Percentiles rank a stretch among this genome's conserved stretches.
Conservation (phyloP, 2,797 vertebrate species). For the Lutjanus argentimaculatus region DNA sequence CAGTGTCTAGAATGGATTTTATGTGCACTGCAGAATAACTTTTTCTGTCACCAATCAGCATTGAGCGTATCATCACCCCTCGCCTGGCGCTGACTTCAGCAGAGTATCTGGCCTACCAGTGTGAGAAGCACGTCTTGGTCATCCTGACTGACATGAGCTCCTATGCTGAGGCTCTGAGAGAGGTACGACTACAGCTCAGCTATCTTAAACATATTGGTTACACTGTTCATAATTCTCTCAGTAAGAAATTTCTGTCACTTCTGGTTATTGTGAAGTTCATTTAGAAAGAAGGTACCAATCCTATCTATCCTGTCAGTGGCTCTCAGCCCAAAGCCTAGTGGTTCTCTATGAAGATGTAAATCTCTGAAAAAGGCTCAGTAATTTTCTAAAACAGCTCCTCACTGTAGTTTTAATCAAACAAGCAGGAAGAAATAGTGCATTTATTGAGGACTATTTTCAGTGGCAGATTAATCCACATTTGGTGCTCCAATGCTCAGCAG, state of each 20-base stretch:
- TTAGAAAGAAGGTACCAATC: background rate
- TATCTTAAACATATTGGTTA: background rate
- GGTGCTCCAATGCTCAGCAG: too few species aligned
- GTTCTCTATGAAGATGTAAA: too few species aligned
- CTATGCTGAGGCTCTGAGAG: slow-evolving; percentile 87
- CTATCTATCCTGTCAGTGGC: background rate
- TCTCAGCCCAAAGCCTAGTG: too few species aligned
- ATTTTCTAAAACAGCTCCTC: too few species aligned
- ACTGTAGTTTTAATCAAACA: too few species aligned
- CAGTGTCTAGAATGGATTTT: background rate
- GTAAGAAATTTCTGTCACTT: background rate
- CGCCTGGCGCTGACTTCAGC: slow-evolving; percentile 86
- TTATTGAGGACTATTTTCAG: too few species aligned
- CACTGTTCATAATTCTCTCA: background rate
- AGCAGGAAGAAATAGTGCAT: too few species aligned
- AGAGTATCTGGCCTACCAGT: slow-evolving; percentile 88
- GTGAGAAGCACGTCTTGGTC: slow-evolving; percentile 88
- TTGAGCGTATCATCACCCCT: slow-evolving; percentile 88
- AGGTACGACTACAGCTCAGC: slow-evolving; percentile 65
- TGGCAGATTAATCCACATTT: too few species aligned
- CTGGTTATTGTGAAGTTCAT: background rate
- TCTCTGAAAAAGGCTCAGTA: too few species aligned
- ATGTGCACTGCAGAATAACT: background rate
- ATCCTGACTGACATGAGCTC: slow-evolving; percentile 89
- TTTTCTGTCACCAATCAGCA: slow-evolving; percentile 70